Conservation (phyloP, 2,113 vertebrate genomes). For the Platanista minor region DNA sequence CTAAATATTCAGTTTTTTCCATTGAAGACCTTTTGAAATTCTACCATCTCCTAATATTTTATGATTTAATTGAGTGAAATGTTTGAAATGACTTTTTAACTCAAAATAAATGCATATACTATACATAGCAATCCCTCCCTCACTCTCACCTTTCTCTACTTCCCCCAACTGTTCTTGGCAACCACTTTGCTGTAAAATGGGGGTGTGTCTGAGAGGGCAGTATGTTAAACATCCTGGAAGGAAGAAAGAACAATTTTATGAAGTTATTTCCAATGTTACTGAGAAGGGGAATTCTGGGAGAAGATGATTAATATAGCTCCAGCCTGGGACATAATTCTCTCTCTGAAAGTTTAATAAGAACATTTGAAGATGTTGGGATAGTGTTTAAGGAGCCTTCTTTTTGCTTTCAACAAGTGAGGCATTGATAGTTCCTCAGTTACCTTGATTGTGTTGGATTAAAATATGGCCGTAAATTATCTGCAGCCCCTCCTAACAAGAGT, state of each 20-base stretch:
- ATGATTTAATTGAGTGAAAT: neutral
- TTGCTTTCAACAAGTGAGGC: neutral
- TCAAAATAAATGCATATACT: neutral
- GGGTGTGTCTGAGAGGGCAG: neutral
- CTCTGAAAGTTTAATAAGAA: neutral
- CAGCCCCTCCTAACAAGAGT: neutral
- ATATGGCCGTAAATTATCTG: neutral
- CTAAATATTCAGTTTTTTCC: neutral
- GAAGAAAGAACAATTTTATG: neutral
- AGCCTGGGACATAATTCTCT: neutral
- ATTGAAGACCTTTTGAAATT: neutral
- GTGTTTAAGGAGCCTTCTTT: neutral
- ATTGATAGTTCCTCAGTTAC: neutral
- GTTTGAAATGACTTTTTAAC: constrained; percentile 2
- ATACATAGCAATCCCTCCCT: neutral
- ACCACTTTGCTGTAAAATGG: neutral
- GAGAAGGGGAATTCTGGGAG: neutral
- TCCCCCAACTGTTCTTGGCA: neutral
- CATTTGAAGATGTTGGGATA: neutral
- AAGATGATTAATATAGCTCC: neutral
- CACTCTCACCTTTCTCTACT: neutral
- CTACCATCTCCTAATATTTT: neutral
- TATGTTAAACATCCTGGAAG: neutral
- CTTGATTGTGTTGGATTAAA: neutral
- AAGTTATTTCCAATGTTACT: neutral